A percentile compares a stretch with the other conserved stretches of the same genome.
These are phyloP conservation scores for Tryphoninae sp. DNA, from an alignment of 2,888 invertebrate species.

Conservation along the genomic window DNA sequence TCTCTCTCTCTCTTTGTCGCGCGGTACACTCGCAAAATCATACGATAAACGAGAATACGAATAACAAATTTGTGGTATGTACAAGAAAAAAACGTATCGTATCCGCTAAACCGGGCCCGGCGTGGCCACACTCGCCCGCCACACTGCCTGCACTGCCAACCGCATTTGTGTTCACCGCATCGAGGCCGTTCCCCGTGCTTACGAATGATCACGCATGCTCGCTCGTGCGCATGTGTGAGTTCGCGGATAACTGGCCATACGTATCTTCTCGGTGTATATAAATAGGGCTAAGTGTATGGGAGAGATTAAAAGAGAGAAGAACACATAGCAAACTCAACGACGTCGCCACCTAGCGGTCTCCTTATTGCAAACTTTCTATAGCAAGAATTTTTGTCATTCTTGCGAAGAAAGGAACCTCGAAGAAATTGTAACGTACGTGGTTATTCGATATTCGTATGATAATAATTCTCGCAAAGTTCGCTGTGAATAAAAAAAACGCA, in stretches of 20 bases:
- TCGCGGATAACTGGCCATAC: slow-evolving; percentile 24
- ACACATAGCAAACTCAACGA: too few species aligned
- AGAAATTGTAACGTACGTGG: too few species aligned
- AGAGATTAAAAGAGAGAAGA: background rate
- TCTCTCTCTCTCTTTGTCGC: background rate
- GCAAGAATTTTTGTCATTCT: too few species aligned
- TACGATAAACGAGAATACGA: background rate
- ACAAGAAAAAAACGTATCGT: slow-evolving; percentile 59
- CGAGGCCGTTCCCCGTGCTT: slow-evolving; percentile 50
- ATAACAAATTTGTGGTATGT: background rate
- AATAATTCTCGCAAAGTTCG: too few species aligned
- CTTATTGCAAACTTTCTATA: too few species aligned
- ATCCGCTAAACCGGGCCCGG: slow-evolving; percentile 66
- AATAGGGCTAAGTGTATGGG: background rate
- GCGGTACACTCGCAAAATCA: background rate
- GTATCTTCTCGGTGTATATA: slow-evolving; percentile 1
- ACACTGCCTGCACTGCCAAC: slow-evolving; percentile 72
- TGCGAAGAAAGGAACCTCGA: too few species aligned
- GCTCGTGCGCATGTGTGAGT: slow-evolving; percentile 55
- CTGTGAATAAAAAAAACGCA: too few species aligned
- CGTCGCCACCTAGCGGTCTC: too few species aligned
- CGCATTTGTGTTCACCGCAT: slow-evolving; percentile 64
- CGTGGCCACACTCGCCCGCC: slow-evolving; percentile 72
- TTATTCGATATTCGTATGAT: too few species aligned
- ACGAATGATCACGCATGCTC: slow-evolving; percentile 32